These are phyloP conservation scores for Hoplodrina ambigua DNA, from an alignment of 2,888 invertebrate species.

Conservation along the genomic window DNA sequence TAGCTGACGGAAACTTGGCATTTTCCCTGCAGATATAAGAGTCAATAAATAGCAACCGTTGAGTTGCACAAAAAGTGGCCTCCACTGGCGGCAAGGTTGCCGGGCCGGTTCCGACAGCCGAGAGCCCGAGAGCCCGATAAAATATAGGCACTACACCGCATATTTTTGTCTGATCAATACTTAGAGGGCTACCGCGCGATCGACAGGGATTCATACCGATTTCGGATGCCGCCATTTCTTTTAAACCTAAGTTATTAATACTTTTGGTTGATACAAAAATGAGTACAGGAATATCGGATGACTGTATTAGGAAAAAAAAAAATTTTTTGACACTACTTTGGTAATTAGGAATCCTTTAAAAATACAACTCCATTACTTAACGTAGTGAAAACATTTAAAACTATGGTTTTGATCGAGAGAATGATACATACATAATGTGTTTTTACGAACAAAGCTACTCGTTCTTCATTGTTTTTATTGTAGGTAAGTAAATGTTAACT, in stretches of 20 bases:
- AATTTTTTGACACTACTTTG: background rate
- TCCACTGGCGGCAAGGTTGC: constrained; percentile 78
- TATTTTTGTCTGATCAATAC: constrained; percentile 67
- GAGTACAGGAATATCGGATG: too few species aligned
- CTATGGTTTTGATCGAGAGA: background rate
- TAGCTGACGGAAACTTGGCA: constrained; percentile 28
- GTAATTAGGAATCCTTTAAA: background rate
- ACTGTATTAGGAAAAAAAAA: background rate
- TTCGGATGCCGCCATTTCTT: background rate
- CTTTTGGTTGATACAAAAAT: too few species aligned
- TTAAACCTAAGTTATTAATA: background rate
- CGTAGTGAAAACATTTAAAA: background rate
- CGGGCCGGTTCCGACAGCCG: constrained; percentile 75
- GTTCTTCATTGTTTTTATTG: background rate
- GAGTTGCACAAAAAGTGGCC: constrained; percentile 77
- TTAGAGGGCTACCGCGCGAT: constrained; percentile 37
- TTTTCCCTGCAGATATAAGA: constrained; percentile 38
- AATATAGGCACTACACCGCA: constrained; percentile 61
- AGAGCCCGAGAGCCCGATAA: constrained; percentile 54
- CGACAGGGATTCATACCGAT: constrained; percentile 7
- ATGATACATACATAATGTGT: too few species aligned
- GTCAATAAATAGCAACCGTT: constrained; percentile 38
- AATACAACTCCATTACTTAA: background rate
- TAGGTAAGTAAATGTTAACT: background rate
- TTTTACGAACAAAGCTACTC: too few species aligned